These are phyloP conservation scores for Stichodactyla helianthus DNA, from an alignment of 64 coral and sea anemone species.

Conservation along the genomic window DNA sequence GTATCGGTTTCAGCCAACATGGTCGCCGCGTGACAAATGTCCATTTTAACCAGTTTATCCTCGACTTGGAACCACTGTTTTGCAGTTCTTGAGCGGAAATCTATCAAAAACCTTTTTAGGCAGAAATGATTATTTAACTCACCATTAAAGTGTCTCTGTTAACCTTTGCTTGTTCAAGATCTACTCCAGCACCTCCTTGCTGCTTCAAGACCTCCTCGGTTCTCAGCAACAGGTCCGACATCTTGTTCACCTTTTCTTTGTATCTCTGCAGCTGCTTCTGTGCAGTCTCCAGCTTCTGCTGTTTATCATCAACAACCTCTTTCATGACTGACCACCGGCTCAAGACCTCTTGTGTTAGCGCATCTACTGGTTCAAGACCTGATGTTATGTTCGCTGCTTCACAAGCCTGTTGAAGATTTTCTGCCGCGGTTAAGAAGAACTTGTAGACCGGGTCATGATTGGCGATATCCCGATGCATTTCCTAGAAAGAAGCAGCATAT, in stretches of 20 bases:
- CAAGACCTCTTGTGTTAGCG: slow-evolving; percentile 65
- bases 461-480: slow-evolving; percentile 74
- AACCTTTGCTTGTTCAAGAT: slow-evolving; percentile 59
- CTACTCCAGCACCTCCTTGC: slow-evolving; percentile 33
- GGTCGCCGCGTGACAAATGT: no score
- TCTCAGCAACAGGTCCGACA: slow-evolving; percentile 42
- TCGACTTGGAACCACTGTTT: no score
- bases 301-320: slow-evolving; percentile 60
- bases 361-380: slow-evolving; percentile 73
- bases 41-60: no score
- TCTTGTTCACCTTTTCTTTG: slow-evolving; percentile 45
- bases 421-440: slow-evolving; percentile 76
- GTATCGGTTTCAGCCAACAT: no score
- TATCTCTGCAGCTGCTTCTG: slow-evolving; percentile 59
- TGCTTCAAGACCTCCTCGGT: slow-evolving; percentile 54
- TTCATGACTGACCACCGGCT: slow-evolving; percentile 88
- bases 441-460: slow-evolving; percentile 85
- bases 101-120: no score
- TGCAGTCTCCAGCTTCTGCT: slow-evolving; percentile 58
- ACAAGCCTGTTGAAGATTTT: slow-evolving; percentile 64
- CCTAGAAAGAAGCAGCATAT: slow-evolving; percentile 21
- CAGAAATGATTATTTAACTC: not conserved
- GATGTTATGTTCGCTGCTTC: slow-evolving; percentile 58
- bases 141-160: slow-evolving; percentile 86
- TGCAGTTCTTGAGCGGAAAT: no score